Conservation (phyloP, 2,888 invertebrate species). For the Apodemia zela region DNA sequence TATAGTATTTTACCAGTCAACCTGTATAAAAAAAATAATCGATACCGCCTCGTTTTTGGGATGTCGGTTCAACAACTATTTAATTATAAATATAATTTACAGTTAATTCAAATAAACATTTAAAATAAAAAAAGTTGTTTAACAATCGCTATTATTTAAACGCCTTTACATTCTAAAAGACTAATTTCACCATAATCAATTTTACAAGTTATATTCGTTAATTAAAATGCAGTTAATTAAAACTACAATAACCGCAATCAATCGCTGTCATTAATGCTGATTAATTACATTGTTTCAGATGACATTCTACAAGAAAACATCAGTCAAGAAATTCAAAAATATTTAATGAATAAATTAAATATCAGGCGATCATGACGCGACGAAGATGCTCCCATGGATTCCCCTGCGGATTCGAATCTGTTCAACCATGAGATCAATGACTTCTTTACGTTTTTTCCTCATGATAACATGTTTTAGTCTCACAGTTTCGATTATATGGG, state of each 20-base stretch:
- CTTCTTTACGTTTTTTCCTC: constrained; percentile 45
- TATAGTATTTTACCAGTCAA: no score
- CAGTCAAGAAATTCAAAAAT: neutral
- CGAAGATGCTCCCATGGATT: neutral
- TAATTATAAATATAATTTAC: no score
- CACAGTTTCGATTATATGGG: constrained; percentile 45
- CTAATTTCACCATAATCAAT: no score
- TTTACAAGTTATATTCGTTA: neutral
- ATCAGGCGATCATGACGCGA: constrained; percentile 1
- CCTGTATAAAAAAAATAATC: no score
- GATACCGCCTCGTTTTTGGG: no score
- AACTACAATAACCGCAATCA: neutral
- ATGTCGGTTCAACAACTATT: no score
- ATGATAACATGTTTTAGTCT: constrained; percentile 46
- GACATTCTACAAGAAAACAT: neutral
- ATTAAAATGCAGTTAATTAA: neutral
- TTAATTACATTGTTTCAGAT: constrained; percentile 1
- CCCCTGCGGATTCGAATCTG: neutral
- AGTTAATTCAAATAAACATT: no score
- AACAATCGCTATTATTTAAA: no score
- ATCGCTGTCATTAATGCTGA: neutral
- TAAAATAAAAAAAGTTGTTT: no score
- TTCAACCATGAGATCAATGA: constrained; percentile 39
- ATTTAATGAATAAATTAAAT: neutral
- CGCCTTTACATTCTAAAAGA: no score